Evolutionary conservation across 2,113 vertebrate species (phyloP), one percentile per base, ranked within the genome.

Genomic region (Athene cunicularia): DNA sequence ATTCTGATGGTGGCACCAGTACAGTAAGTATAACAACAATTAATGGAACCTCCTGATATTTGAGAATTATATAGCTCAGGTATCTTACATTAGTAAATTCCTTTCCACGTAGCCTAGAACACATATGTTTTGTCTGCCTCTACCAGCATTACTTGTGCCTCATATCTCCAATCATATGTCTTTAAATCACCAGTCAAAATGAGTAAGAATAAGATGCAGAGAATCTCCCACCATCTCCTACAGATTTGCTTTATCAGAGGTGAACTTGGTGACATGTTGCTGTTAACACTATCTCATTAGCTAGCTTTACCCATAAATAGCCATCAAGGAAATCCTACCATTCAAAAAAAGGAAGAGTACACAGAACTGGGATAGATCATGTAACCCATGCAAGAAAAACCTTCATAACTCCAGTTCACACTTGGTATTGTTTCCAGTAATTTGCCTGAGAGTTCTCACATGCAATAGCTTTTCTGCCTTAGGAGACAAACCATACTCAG

Each of bases 101-200:
- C 14, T 95, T 97, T 95, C 95, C 60, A 64, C 84, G 58, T 91
- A 58, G 56, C 66, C 68, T 93, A 84, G 64, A 96, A 96, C 81
- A 91, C 13, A 24, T 15, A 86, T 4, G 5, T 95, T 68, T 81
- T 94, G 49, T 59, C 91, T 96, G 53, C 75, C 56, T 81, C 35
- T 39, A 88, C 4, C 17, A 76, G 82, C 50, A 94, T 88, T 95
- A 97, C 80, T 88, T 96, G 67, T 85, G 86, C 89, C 66, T 97
- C 81, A 41, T 77, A 88, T 96, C 39, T 94, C 91, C 62, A 90
- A 81, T 93, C 75, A 95, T 35, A 67, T 26, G 28, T 81, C 82
- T 89, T 97, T 93, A 95, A 97, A 96, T 94, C 90, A 97, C 58
- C 39, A 52, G 90, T 93, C 75, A 96, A 41, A 91, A 92, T 58